phyloP scores from a whole-genome alignment of 23 tunicate genomes.

The Corella eumyota region DNA sequence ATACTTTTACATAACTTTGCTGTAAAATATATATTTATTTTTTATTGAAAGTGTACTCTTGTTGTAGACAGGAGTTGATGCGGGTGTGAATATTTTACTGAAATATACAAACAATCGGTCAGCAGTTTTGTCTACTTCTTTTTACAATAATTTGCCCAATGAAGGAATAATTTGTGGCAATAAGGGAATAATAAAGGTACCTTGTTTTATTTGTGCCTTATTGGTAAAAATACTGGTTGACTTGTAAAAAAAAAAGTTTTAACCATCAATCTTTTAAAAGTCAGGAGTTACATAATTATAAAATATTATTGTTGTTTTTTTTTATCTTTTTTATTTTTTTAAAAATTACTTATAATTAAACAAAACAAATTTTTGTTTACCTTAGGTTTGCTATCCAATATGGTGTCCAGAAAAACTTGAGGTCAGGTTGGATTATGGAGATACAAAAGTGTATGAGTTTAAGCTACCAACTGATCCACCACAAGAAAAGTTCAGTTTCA shows the following conservation, averaged over 20 bases:
- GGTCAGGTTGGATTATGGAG: slow-evolving; percentile 1
- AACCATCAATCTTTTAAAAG: no score
- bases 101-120: slow-evolving; percentile 36
- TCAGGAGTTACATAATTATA: no score
- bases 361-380: no score
- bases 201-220: no score
- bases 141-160: slow-evolving; percentile 13
- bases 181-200: slow-evolving; percentile 56
- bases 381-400: slow-evolving; percentile 23
- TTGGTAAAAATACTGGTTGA: no score
- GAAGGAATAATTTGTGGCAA: slow-evolving; percentile 50
- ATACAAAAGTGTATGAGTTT: slow-evolving; percentile 14
- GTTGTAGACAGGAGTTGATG: slow-evolving; percentile 58
- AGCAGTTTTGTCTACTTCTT: slow-evolving; percentile 49
- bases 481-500: slow-evolving; percentile 14
- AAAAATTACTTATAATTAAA: no score
- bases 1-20: no score
- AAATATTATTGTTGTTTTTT: no score
- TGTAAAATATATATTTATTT: no score
- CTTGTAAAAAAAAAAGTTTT: no score
- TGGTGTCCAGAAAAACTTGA: slow-evolving; percentile 44
- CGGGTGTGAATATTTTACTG: slow-evolving; percentile 20
- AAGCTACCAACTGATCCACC: slow-evolving; percentile 12
- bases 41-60: slow-evolving; percentile 2
- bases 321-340: no score